Evolutionary conservation across 2,113 vertebrate species (phyloP).

Genomic region (Cricetomys ansorgei): DNA sequence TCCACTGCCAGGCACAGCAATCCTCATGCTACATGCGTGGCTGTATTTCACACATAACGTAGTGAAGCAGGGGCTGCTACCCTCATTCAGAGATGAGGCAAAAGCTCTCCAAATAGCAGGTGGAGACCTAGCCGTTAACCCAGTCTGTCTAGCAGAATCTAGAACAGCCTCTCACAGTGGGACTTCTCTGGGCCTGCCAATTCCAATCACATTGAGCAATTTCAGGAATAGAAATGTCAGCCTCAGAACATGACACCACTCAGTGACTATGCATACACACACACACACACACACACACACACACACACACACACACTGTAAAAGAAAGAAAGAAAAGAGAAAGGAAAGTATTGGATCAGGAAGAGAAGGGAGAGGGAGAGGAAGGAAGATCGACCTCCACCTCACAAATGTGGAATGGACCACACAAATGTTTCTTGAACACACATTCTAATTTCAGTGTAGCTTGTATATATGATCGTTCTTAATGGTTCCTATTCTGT

Average conservation of each 20-base stretch:
- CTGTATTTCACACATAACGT: not conserved
- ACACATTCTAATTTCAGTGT: slow-evolving; percentile 41
- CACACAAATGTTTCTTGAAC: too few relatives aligned
- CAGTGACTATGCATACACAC: not conserved
- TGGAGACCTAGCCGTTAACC: not conserved
- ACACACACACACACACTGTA: too few relatives aligned
- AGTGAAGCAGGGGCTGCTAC: not conserved
- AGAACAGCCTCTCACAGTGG: not conserved
- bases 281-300: too few relatives aligned
- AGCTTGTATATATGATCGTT: slow-evolving; percentile 25
- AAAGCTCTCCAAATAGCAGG: not conserved
- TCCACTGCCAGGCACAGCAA: not conserved
- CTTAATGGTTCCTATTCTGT: slow-evolving; percentile 43
- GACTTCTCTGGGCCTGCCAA: not conserved
- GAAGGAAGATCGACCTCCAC: not conserved
- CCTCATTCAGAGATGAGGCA: not conserved
- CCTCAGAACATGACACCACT: not conserved
- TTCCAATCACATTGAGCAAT: not conserved
- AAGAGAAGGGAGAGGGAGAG: accelerated
- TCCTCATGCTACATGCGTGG: not conserved
- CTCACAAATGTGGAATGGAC: too few relatives aligned
- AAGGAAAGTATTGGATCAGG: not conserved
- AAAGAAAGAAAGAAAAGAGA: not conserved
- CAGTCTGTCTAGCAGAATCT: not conserved
- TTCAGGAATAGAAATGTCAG: not conserved